A percentile compares a stretch with the other conserved stretches of the same genome.
Evolutionary conservation across 2,797 vertebrate species (phyloP).

Genomic region (Cheirogaleus major): DNA sequence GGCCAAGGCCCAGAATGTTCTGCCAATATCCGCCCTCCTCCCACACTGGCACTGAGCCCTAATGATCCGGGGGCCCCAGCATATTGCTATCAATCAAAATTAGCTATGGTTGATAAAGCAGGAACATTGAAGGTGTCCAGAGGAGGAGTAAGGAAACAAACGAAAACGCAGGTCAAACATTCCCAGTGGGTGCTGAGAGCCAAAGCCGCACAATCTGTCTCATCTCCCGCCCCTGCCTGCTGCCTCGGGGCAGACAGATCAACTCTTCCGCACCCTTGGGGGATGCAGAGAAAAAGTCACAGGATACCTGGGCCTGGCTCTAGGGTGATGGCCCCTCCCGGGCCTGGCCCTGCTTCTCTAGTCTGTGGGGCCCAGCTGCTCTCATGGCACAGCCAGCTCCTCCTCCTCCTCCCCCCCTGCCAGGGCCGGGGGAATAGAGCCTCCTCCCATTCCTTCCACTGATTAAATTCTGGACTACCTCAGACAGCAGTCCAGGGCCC

Average conservation of each 20-base stretch:
- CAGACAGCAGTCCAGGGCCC: not conserved
- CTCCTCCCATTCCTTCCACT: not conserved
- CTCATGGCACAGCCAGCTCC: not conserved
- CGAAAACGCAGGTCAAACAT: not conserved
- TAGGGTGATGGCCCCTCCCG: accelerated
- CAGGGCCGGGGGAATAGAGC: accelerated
- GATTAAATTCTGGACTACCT: not conserved
- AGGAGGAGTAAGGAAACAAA: not conserved
- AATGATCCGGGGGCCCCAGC: not conserved
- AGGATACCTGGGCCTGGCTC: not conserved
- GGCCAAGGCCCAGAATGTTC: not conserved
- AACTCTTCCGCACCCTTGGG: not conserved
- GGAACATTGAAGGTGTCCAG: not conserved
- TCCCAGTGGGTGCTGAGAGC: not conserved
- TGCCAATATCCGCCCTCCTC: not conserved
- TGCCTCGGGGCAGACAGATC: not conserved
- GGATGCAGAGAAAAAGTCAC: not conserved
- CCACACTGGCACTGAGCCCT: not conserved
- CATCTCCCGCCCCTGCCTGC: accelerated
- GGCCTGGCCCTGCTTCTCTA: not conserved
- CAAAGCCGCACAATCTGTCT: not conserved
- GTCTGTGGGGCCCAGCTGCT: not conserved
- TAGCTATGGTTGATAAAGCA: not conserved
- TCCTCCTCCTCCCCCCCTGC: not conserved
- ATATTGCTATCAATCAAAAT: not conserved